Base-by-base conservation (phyloP, 2,113 vertebrate genomes). In the Phalacrocorax carbo region DNA sequence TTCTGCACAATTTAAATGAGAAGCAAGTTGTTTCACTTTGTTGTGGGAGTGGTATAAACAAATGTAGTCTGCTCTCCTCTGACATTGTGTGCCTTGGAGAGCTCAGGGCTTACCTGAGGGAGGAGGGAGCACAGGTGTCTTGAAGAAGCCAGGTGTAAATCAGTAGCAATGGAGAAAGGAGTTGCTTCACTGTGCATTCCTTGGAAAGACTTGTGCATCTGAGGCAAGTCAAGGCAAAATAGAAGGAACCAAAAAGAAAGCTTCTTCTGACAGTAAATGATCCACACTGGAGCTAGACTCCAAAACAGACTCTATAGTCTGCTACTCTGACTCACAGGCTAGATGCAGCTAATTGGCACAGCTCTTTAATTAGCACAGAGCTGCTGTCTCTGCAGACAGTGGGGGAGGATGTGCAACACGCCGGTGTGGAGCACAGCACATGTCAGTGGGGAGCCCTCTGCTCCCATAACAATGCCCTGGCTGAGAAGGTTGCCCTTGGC, bases 1-100 rank as follows among this genome's bases (percentile, higher is more conserved):
- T 97, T 87, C 78, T 90, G 54, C 91, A 95, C 72, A 94, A 95
- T 91, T 94, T 92, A 97, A 94, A 96, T 91, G 51, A 97, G 82
- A 97, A 95, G 49, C 40, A 96, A 89, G 60, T 91, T 94, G 82
- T 95, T 97, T 95, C 91, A 72, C 73, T 94, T 96, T 73, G 36
- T 92, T 96, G 46, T 94, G 46, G n/a, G 14, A 66, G 86, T 82
- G 60, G 48, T 77, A 96, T 93, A 95, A 96, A 97, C 4, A 77
- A 96, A 96, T 42, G 55, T 70, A 70, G 19, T 93, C 93, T 95
- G 66, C 72, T 81, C 80, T 96, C 96, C 9, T 12, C 30, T 26
- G 54, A 86, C 58, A n/a, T 7, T 55, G 12, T 55, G 32, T 69
- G 77, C 84, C 77, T 94, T 92, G 68, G 78, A 92, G 73, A 91